These are phyloP conservation scores for Vespertilio murinus DNA, from an alignment of 2,797 vertebrate species.

Conservation along the genomic window DNA sequence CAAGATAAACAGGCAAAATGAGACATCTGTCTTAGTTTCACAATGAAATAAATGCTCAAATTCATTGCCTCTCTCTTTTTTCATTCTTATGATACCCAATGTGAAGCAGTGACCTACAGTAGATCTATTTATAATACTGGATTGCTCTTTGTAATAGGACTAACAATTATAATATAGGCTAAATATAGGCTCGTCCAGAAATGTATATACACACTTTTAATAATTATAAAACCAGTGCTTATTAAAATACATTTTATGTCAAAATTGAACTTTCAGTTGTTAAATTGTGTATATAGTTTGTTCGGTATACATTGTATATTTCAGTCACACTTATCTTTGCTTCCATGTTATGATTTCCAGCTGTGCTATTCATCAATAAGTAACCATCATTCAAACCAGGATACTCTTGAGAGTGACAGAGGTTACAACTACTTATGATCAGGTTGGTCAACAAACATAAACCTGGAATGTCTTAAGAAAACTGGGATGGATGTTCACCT, in stretches of 20 bases:
- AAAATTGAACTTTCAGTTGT: too few species aligned
- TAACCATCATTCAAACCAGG: not conserved
- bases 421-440: not conserved
- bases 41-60: not conserved
- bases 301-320: not conserved
- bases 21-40: not conserved
- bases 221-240: too few species aligned
- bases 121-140: not conserved
- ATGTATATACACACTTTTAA: too few species aligned
- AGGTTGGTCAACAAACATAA: not conserved
- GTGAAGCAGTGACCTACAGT: not conserved
- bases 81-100: not conserved
- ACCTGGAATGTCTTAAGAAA: not conserved
- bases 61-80: slow-evolving; percentile 31
- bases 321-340: not conserved
- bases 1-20: slow-evolving; percentile 28
- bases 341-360: not conserved
- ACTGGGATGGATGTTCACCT: not conserved
- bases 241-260: too few species aligned
- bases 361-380: not conserved
- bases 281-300: too few species aligned
- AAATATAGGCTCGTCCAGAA: not conserved
- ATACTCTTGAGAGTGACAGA: not conserved
- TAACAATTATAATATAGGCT: not conserved
- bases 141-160: not conserved